Evolutionary conservation across 1,140 invertebrate genomes (phyloP).

Genomic region (Scaptomyza pallida): DNA sequence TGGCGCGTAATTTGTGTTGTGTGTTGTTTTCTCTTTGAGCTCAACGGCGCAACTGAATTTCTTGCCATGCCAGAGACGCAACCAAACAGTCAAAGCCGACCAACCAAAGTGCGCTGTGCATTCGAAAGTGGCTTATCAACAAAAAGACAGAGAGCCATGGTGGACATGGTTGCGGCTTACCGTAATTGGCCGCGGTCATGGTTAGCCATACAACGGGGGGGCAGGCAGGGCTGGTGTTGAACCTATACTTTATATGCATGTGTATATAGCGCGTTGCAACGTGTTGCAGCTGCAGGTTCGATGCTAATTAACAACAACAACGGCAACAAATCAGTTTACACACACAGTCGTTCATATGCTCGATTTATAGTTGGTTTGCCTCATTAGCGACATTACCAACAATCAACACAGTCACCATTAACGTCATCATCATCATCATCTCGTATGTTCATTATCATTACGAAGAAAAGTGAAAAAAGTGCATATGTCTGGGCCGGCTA

Average conservation of each 20-base stretch:
- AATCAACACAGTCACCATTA: constrained; percentile 16
- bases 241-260: constrained; percentile 1
- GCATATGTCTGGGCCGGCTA: constrained; percentile 13
- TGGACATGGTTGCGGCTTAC: constrained; percentile 61
- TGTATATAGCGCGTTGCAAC: constrained; percentile 27
- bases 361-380: constrained; percentile 58
- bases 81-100: constrained; percentile 24
- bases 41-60: constrained; percentile 76
- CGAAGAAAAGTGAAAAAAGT: constrained; percentile 65
- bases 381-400: constrained; percentile 54
- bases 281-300: constrained; percentile 46
- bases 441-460: constrained; percentile 10
- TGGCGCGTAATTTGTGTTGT: constrained; percentile 50
- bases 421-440: constrained; percentile 9
- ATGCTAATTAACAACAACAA: constrained; percentile 70
- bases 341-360: constrained; percentile 49
- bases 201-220: constrained; percentile 25
- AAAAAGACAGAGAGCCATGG: constrained; percentile 51
- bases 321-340: constrained; percentile 54
- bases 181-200: constrained; percentile 59
- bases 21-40: constrained; percentile 78
- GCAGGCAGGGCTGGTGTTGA: background rate
- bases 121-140: constrained; percentile 81
- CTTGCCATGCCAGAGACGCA: constrained; percentile 43
- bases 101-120: constrained; percentile 72